A percentile compares a stretch with the other conserved stretches of the same genome.
Evolutionary conservation across 35 echinoderm and acorn worm species (phyloP).

Genomic region (Ophioderma brevispina): DNA sequence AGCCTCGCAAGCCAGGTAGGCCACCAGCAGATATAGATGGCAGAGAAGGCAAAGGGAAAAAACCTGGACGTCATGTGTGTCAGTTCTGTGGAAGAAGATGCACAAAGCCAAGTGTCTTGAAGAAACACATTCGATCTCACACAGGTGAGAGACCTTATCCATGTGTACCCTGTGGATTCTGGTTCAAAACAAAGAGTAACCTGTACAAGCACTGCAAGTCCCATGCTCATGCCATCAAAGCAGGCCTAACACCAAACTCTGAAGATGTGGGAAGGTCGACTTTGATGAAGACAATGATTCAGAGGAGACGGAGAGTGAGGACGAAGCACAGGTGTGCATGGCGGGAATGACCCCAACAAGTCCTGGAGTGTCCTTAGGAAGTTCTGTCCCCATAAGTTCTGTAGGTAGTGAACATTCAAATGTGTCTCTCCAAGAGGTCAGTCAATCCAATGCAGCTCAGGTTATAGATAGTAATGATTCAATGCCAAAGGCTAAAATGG

Average conservation of each 20-base stretch:
- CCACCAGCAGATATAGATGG: not conserved
- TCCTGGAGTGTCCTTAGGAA: not conserved
- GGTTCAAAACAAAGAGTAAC: slow-evolving; percentile 99
- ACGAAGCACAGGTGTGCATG: slow-evolving; percentile 42
- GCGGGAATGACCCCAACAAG: not conserved
- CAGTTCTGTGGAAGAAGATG: slow-evolving; percentile 91
- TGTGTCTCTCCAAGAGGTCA: not conserved
- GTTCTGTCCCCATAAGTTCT: not conserved
- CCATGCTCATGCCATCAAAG: slow-evolving; percentile 97
- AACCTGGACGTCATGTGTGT: slow-evolving; percentile 85
- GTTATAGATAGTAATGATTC: not conserved
- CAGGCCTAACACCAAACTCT: slow-evolving; percentile 54
- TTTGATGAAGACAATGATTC: slow-evolving; percentile 89
- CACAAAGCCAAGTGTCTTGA: slow-evolving; percentile 96
- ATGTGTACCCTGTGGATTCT: slow-evolving; percentile 92
- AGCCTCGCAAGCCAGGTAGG: slow-evolving; percentile 31
- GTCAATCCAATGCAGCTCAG: not conserved
- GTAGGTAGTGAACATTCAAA: not conserved
- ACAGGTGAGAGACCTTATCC: slow-evolving; percentile 96
- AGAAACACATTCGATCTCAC: slow-evolving; percentile 94
- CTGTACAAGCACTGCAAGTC: slow-evolving; percentile 98
- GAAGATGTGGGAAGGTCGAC: slow-evolving; percentile 18
- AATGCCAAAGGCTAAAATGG: not conserved
- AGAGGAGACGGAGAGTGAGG: slow-evolving; percentile 97
- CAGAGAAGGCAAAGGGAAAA: slow-evolving; percentile 38